Conservation (phyloP, 2,888 invertebrate genomes). For the Thymelicus sylvestris region DNA sequence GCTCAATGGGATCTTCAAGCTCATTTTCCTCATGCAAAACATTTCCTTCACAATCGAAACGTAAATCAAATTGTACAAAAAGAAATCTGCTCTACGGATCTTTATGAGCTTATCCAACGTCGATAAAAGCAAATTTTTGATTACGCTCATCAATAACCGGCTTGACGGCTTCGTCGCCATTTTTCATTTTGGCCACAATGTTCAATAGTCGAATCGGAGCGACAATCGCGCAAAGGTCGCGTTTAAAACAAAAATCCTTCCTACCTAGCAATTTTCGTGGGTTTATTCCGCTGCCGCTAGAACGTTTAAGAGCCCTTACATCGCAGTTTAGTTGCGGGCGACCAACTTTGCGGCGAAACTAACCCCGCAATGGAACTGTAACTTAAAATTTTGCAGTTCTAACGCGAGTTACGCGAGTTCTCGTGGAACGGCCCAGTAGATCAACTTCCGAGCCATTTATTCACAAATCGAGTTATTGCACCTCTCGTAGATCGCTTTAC, state of each 20-base stretch:
- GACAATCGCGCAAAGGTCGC: constrained; percentile 68
- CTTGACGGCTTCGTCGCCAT: constrained; percentile 78
- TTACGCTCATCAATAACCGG: constrained; percentile 77
- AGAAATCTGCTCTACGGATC: constrained; percentile 22
- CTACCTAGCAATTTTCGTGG: constrained; percentile 50
- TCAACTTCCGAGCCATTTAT: constrained; percentile 81
- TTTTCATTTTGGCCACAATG: constrained; percentile 70
- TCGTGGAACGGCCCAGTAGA: constrained; percentile 63
- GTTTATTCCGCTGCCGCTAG: constrained; percentile 14
- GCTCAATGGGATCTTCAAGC: constrained; percentile 6
- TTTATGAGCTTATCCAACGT: constrained; percentile 62
- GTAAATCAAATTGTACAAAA: constrained; percentile 29
- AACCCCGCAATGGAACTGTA: constrained; percentile 67
- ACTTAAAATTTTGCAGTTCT: constrained; percentile 61
- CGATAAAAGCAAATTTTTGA: constrained; percentile 70
- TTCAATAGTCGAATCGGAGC: constrained; percentile 64
- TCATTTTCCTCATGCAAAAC: constrained; percentile 17
- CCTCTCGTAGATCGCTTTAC: constrained; percentile 75
- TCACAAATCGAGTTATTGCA: constrained; percentile 82
- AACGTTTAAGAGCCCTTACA: constrained; percentile 34
- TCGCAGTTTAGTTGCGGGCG: constrained; percentile 33
- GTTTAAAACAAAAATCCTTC: constrained; percentile 66
- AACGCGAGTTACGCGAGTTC: constrained; percentile 55
- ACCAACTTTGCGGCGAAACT: constrained; percentile 36
- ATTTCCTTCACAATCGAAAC: neutral